Percentiles rank a stretch among this genome's conserved stretches.
Conservation (phyloP, 2,888 invertebrate genomes). For the Nesidiocoris tenuis region DNA sequence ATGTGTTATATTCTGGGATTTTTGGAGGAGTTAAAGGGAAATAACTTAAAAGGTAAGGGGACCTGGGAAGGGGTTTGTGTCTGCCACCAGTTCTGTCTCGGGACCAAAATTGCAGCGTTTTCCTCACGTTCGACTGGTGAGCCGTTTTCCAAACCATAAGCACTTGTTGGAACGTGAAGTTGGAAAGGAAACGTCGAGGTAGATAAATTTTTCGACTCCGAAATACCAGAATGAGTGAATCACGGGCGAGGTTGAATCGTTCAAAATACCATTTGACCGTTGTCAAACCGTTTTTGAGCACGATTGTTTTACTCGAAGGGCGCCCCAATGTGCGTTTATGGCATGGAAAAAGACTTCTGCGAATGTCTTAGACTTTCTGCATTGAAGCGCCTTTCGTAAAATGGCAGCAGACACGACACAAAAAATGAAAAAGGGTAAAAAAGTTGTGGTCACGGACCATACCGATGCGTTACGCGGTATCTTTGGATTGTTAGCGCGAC, state of each 20-base stretch:
- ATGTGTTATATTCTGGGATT: constrained; percentile 23
- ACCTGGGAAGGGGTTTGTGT: constrained; percentile 19
- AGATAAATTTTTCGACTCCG: not conserved
- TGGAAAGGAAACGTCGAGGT: not conserved
- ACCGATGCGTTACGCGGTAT: constrained; percentile 46
- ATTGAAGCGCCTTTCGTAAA: not conserved
- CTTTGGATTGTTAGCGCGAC: constrained; percentile 42
- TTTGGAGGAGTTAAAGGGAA: constrained; percentile 38
- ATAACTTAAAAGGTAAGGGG: constrained; percentile 34
- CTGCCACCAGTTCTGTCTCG: constrained; percentile 2
- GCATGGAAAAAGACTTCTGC: constrained; percentile 33
- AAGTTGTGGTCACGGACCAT: constrained; percentile 49
- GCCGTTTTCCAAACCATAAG: constrained; percentile 38
- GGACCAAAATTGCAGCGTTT: not conserved
- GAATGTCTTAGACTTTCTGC: not conserved
- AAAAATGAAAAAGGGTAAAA: constrained; percentile 1
- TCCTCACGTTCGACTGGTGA: not conserved
- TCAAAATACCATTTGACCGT: constrained; percentile 8
- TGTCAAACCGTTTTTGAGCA: not conserved
- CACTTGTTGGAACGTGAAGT: not conserved
- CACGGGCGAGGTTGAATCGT: not conserved
- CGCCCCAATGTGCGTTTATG: constrained; percentile 22
- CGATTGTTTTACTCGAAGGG: constrained; percentile 4
- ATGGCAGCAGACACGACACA: not conserved
- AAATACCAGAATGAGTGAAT: not conserved